Evolutionary conservation across 2,888 invertebrate genomes (phyloP).

Genomic region (Vannuccia rotundouncinata): DNA sequence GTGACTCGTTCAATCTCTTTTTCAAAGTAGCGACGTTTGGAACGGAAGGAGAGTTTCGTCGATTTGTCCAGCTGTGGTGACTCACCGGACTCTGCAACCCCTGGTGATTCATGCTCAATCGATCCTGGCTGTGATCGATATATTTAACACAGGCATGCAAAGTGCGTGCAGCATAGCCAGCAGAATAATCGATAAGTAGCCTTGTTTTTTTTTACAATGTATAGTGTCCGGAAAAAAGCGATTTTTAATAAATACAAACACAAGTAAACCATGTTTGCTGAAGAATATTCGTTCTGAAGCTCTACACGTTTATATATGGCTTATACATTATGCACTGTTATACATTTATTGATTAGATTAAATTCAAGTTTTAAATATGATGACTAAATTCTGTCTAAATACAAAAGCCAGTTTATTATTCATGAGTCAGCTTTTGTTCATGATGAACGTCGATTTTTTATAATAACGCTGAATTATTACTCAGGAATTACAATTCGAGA

Average conservation of each 20-base stretch:
- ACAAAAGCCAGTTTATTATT: background rate
- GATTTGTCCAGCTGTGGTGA: too few relatives aligned
- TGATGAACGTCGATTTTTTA: background rate
- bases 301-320: too few relatives aligned
- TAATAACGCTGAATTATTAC: background rate
- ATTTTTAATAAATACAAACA: background rate
- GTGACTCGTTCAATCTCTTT: conserved; percentile 28
- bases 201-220: too few relatives aligned
- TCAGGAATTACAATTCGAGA: background rate
- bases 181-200: too few relatives aligned
- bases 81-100: too few relatives aligned
- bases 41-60: conserved; percentile 31
- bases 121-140: too few relatives aligned
- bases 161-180: too few relatives aligned
- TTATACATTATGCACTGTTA: background rate
- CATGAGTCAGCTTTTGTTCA: background rate
- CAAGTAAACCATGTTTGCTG: too few relatives aligned
- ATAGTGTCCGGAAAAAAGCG: background rate
- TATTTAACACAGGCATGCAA: too few relatives aligned
- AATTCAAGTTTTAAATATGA: background rate
- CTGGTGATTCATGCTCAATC: too few relatives aligned
- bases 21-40: conserved; percentile 27
- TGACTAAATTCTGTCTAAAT: background rate
- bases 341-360: background rate
- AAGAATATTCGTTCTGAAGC: too few relatives aligned